Conservation (phyloP, 2,797 vertebrate genomes). For the Ctenopoma kingsleyae region DNA sequence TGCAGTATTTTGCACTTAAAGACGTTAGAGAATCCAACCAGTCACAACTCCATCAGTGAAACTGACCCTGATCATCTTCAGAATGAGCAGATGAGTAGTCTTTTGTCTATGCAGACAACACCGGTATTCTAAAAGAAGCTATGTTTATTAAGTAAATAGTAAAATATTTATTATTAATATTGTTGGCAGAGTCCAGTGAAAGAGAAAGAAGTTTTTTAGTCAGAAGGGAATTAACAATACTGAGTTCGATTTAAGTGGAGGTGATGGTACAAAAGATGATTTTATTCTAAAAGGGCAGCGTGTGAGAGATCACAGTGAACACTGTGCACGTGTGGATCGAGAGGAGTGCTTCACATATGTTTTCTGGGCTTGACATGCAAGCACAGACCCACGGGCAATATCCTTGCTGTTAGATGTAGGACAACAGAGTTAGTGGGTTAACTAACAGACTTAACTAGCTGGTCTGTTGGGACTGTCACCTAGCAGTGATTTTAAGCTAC, state of each 20-base stretch:
- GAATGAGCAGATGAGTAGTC: constrained; percentile 7
- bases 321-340: constrained; percentile 20
- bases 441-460: constrained; percentile 26
- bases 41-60: constrained; percentile 13
- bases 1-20: not conserved
- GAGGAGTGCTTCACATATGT: constrained; percentile 39
- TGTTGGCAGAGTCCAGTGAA: not conserved
- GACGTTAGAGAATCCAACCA: constrained; percentile 17
- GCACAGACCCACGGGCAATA: not conserved
- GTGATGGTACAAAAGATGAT: constrained; percentile 37
- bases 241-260: constrained; percentile 10
- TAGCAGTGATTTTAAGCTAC: constrained; percentile 57
- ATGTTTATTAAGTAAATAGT: not conserved
- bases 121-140: not conserved
- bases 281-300: constrained; percentile 52
- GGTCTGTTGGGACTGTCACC: constrained; percentile 23
- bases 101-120: constrained; percentile 11
- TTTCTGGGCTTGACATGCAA: constrained; percentile 15
- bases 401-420: constrained; percentile 13
- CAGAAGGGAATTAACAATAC: not conserved
- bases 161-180: not conserved
- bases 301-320: constrained; percentile 49
- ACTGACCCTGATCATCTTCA: constrained; percentile 12
- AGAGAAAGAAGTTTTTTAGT: not conserved
- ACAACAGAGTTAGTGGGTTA: constrained; percentile 22